Evolutionary conservation across 2,888 invertebrate genomes (phyloP).

Genomic region (Plutella xylostella): DNA sequence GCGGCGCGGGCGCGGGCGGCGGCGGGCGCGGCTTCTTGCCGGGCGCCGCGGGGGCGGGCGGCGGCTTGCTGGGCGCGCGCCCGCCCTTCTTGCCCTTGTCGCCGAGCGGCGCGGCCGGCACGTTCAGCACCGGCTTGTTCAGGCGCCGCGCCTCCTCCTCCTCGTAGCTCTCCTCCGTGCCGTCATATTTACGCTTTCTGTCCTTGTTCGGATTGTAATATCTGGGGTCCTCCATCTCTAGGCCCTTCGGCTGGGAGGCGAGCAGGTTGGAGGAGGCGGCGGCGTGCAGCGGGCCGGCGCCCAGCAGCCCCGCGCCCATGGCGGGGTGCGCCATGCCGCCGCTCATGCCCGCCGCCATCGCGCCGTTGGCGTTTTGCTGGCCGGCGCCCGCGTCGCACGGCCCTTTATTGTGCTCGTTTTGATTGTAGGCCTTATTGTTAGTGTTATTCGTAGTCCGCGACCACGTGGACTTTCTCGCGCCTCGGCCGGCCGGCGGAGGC

Average conservation of each 20-base stretch:
- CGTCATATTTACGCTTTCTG: constrained; percentile 76
- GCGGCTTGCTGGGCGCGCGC: constrained; percentile 37
- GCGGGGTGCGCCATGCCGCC: constrained; percentile 49
- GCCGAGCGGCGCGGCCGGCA: constrained; percentile 58
- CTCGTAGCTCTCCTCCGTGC: constrained; percentile 75
- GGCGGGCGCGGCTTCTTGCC: constrained; percentile 60
- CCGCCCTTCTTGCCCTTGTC: constrained; percentile 61
- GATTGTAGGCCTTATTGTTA: constrained; percentile 45
- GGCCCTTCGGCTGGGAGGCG: constrained; percentile 45
- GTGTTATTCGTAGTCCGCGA: constrained; percentile 59
- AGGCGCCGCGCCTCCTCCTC: constrained; percentile 60
- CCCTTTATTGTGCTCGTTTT: constrained; percentile 49
- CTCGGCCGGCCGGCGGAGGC: constrained; percentile 78
- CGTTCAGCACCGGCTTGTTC: constrained; percentile 63
- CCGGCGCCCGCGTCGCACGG: constrained; percentile 46
- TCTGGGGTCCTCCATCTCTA: constrained; percentile 76
- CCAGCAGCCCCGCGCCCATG: constrained; percentile 46
- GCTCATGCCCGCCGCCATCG: constrained; percentile 47
- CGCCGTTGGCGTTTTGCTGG: constrained; percentile 55
- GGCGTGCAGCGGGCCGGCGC: constrained; percentile 56
- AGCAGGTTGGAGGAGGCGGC: constrained; percentile 43
- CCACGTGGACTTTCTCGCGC: constrained; percentile 77
- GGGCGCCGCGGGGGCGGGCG: constrained; percentile 55
- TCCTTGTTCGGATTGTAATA: constrained; percentile 81
- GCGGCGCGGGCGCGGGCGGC: constrained; percentile 53